Conservation (phyloP, 1,140 invertebrate genomes). For the Neodiprion virginianus region DNA sequence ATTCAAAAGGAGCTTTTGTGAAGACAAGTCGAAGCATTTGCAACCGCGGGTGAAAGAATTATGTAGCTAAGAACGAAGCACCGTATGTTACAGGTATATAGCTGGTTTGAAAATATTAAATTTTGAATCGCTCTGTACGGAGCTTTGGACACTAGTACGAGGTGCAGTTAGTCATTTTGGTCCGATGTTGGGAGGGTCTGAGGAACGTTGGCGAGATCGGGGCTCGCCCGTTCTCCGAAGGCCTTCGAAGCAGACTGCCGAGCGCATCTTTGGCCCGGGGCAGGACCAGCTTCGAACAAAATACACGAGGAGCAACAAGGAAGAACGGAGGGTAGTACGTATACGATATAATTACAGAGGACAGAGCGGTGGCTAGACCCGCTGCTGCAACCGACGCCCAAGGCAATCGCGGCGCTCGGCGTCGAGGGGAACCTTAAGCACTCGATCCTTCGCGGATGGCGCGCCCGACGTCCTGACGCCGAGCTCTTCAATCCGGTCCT, state of each 20-base stretch:
- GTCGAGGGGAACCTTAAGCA: neutral
- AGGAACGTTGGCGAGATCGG: conserved; percentile 27
- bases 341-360: conserved; percentile 51
- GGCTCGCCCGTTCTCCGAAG: conserved; percentile 1
- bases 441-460: too few relatives aligned
- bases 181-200: neutral
- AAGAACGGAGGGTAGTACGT: conserved; percentile 35
- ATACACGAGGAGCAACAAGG: conserved; percentile 8
- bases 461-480: neutral
- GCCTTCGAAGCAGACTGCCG: conserved; percentile 6
- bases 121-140: neutral
- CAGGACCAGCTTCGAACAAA: conserved; percentile 16
- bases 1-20: too few relatives aligned
- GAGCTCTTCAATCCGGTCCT: too few relatives aligned
- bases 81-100: too few relatives aligned
- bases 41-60: too few relatives aligned
- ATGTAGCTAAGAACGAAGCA: too few relatives aligned
- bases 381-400: conserved; percentile 45
- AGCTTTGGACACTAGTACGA: neutral
- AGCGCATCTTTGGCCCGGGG: conserved; percentile 3
- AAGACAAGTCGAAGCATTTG: too few relatives aligned
- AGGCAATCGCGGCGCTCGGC: conserved; percentile 28
- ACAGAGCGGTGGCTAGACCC: conserved; percentile 52
- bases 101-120: too few relatives aligned
- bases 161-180: conserved; percentile 4